A percentile compares a stretch with the other conserved stretches of the same genome.
These are phyloP conservation scores for Rattus rattus DNA, from an alignment of 2,113 vertebrate genomes.

Conservation along the genomic window DNA sequence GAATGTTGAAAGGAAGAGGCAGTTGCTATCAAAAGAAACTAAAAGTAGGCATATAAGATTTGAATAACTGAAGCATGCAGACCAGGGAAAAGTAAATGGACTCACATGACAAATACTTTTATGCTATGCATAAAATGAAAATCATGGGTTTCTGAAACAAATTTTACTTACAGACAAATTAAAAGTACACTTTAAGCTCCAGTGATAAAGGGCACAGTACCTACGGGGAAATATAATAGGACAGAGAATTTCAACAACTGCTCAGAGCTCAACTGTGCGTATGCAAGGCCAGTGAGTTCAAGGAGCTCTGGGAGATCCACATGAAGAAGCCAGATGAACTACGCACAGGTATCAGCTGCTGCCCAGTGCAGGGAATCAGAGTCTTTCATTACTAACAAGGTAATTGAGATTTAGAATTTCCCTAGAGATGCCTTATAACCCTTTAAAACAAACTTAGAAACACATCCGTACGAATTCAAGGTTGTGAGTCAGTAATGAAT, in stretches of 20 bases:
- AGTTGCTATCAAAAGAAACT: conserved; percentile 15
- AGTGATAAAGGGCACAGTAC: background rate
- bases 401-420: background rate
- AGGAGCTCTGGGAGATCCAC: background rate
- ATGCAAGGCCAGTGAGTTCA: background rate
- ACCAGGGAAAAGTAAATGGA: background rate
- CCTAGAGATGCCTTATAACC: background rate
- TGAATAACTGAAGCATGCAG: background rate
- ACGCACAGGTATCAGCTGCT: background rate
- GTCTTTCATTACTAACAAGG: background rate
- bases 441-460: background rate
- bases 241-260: background rate
- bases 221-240: background rate
- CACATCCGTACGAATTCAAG: background rate
- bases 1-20: background rate
- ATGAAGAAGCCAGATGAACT: background rate
- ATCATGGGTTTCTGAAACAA: background rate
- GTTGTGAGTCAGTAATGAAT: background rate
- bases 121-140: background rate
- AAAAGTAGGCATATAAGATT: background rate
- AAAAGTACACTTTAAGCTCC: background rate
- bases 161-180: background rate
- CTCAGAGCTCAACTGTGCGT: background rate
- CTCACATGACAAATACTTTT: background rate
- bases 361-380: background rate